These are phyloP conservation scores for Limnephilus lunatus DNA, from an alignment of 2,888 invertebrate genomes.

Conservation along the genomic window DNA sequence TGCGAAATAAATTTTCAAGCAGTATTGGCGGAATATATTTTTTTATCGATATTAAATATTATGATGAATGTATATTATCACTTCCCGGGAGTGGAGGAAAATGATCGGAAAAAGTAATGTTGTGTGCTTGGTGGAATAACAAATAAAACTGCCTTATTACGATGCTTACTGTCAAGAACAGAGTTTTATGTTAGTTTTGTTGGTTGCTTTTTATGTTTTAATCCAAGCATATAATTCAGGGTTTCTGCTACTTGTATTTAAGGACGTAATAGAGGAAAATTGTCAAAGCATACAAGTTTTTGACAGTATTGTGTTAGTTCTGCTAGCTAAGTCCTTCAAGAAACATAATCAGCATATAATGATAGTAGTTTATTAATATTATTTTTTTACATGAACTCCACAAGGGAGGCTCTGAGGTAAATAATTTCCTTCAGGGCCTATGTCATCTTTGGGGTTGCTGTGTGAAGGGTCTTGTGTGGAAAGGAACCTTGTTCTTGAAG, in stretches of 20 bases:
- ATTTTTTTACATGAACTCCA: too few relatives aligned
- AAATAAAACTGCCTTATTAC: neutral
- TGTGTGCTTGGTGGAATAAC: neutral
- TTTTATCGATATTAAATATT: constrained; percentile 2
- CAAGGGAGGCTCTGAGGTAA: too few relatives aligned
- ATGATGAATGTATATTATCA: neutral
- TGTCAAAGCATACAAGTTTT: neutral
- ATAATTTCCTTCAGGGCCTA: too few relatives aligned
- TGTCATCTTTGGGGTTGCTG: too few relatives aligned
- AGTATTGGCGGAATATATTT: neutral
- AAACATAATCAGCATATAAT: too few relatives aligned
- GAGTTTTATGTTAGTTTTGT: neutral
- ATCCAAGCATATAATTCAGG: neutral
- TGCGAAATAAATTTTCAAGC: neutral
- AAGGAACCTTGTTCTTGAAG: too few relatives aligned
- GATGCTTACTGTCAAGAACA: neutral
- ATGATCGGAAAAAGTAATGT: neutral
- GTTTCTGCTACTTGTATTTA: neutral
- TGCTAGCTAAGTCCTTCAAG: too few relatives aligned
- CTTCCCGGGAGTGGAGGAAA: neutral
- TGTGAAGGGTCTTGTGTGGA: too few relatives aligned
- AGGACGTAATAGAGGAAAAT: neutral
- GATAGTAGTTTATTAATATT: too few relatives aligned
- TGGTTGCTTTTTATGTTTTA: neutral
- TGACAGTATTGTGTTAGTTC: neutral